Base-by-base conservation (phyloP, 2,113 vertebrate species). In the Tupaia tana region DNA sequence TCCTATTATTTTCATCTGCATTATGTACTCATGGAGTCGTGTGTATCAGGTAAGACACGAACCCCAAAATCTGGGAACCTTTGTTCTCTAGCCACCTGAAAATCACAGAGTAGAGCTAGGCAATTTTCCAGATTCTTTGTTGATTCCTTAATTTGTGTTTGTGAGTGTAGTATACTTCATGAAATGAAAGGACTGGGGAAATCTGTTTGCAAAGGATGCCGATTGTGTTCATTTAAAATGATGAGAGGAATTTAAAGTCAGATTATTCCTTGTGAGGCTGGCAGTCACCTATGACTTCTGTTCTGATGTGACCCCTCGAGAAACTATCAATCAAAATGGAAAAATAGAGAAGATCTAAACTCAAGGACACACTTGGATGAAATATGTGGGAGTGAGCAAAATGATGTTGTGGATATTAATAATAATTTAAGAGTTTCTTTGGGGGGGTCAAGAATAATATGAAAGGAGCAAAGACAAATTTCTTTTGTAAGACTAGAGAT, bases 391-490 rank as follows among this genome's bases (percentile, higher is more conserved):
- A 90, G 69, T 96, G 92, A 86, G 77, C 90, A 93, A 75, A 97
- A 95, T 43, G 73, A 89, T 97, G 96, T 92, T 97, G 90, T 93
- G 95, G 29, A 14, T 87, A 95, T 97, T 95, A 92, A 94, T 73
- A 95, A 95, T 98, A 93, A 95, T 1, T 95, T 96, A 97, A 97
- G 89, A 92, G 82, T 97, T 97, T 97, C 91, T 96, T 77, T 89
- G 29, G 59, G 11, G 18, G 80, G 95, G 90, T 98, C 97, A 97
- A 97, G 86, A 96, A 97, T 96, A 97, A 97, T 95, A 97, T 79
- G 92, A 97, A 98, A 98, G 59, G 89, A 97, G 75, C 83, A 98
- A 96, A 97, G 97, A 98, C 64, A 97, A 96, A 97, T 97, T 95
- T 90, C 16, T 86, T 83, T 70, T 94, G 74, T 87, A 83, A 95